A percentile compares a stretch with the other conserved stretches of the same genome.
Conservation (phyloP, 2,797 vertebrate genomes). For the Micropoecilia bifurca region DNA sequence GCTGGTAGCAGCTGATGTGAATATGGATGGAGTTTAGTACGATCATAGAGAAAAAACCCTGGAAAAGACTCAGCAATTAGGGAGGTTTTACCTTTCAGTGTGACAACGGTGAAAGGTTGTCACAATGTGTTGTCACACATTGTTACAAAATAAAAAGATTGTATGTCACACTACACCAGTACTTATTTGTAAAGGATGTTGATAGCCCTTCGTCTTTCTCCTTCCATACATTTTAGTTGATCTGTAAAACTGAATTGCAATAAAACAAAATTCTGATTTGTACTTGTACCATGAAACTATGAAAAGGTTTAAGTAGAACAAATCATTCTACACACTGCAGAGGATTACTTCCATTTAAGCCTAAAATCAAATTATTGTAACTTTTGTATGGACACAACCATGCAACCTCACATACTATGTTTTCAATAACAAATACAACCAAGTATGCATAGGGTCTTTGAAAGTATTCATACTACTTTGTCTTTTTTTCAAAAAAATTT, state of each 20-base stretch:
- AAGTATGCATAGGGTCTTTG: neutral
- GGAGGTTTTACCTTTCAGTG: neutral
- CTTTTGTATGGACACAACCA: neutral
- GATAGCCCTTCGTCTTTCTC: neutral
- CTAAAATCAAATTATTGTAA: neutral
- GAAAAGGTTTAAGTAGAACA: neutral
- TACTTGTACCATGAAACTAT: neutral
- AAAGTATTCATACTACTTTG: neutral
- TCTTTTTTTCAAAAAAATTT: neutral
- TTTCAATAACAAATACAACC: neutral
- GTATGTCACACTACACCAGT: neutral
- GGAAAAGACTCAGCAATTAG: neutral
- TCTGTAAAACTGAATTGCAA: neutral
- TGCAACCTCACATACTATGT: neutral
- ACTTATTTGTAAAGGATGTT: neutral
- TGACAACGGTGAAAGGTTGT: neutral
- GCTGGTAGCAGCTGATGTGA: neutral
- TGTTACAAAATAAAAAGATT: neutral
- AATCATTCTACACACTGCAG: neutral
- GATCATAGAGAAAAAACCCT: neutral
- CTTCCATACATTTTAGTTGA: neutral
- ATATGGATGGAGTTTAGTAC: neutral
- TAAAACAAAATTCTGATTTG: neutral
- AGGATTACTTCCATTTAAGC: neutral
- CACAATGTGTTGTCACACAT: too few relatives aligned